Evolutionary conservation across 1,140 invertebrate species (phyloP).

Genomic region (Sitophilus oryzae): DNA sequence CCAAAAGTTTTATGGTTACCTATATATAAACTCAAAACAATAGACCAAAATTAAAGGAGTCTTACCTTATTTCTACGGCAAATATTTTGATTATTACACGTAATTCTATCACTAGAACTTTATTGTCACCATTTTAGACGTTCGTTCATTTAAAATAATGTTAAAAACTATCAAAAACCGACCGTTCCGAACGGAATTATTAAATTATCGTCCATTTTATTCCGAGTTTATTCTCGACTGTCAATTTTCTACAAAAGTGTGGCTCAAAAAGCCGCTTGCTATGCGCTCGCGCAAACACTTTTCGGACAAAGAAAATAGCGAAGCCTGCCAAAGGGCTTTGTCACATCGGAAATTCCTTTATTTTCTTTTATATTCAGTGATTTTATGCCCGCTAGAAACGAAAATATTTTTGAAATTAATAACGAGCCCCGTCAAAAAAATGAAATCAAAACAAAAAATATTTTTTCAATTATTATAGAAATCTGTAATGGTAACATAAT

Average conservation of each 20-base stretch:
- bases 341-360: not conserved
- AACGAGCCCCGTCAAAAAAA: too few species aligned
- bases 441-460: too few species aligned
- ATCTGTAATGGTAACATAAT: too few species aligned
- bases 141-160: constrained; percentile 31
- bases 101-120: constrained; percentile 25
- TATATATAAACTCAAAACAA: too few species aligned
- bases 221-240: constrained; percentile 20
- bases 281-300: constrained; percentile 16
- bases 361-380: too few species aligned
- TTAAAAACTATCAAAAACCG: constrained; percentile 28
- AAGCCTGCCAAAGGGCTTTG: not conserved
- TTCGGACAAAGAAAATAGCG: constrained; percentile 9
- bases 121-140: constrained; percentile 36
- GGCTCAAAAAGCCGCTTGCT: not conserved
- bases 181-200: constrained; percentile 20
- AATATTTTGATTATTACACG: constrained; percentile 21
- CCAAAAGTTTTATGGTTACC: too few species aligned
- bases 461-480: too few species aligned
- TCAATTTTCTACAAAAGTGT: constrained; percentile 15
- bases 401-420: too few species aligned
- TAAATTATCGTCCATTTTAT: constrained; percentile 21
- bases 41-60: constrained; percentile 7
- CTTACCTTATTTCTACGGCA: constrained; percentile 19
- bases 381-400: too few species aligned